Evolutionary conservation across 2,888 invertebrate genomes (phyloP), one percentile per base, ranked within the genome.

Genomic region (Gonocerus acuteangulatus): DNA sequence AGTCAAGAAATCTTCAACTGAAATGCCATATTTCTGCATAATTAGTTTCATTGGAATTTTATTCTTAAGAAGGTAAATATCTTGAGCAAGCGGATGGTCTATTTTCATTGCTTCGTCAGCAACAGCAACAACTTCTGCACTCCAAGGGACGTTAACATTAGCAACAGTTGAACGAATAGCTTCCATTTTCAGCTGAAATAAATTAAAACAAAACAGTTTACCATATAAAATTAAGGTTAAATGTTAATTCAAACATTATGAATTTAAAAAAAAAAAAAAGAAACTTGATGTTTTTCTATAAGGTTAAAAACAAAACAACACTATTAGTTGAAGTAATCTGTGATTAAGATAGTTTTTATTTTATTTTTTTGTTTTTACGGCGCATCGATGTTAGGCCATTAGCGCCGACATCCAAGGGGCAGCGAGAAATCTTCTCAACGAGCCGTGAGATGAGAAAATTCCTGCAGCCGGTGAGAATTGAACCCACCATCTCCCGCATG

Each of bases 1-100:
- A 27, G 27, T 27, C 9, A 27, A 27, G 27, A 27, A 4, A 6
- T 6, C 27, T 27, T 9, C 27, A 6, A 4, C 18, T 19, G 56
- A 22, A 34, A 76, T 75, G 21, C 74, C 73, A 61, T 76, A 75
- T 65, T 76, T 78, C 49, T 75, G 76, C 42, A 78, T 69, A 45
- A 79, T 72, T 16, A 76, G 68, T 67, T 76, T 74, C 48, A 73
- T 72, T 0, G 74, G 71, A 62, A 79, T 75, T 32, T 72, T 70
- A 54, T 73, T 73, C 39, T 73, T 69, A 62, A 75, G 72, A 18
- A 70, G 67, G 64, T 69, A 71, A 45, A 79, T 74, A 62, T 72
- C 68, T 18, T 68, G 64, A 4, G 73, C 73, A 34, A 75, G 65
- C 11, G 71, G 71, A 69, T 77, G 76, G 34, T 73, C 71, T 11